Conservation (phyloP, 2,888 invertebrate species). For the Exephanes ischioxanthus region DNA sequence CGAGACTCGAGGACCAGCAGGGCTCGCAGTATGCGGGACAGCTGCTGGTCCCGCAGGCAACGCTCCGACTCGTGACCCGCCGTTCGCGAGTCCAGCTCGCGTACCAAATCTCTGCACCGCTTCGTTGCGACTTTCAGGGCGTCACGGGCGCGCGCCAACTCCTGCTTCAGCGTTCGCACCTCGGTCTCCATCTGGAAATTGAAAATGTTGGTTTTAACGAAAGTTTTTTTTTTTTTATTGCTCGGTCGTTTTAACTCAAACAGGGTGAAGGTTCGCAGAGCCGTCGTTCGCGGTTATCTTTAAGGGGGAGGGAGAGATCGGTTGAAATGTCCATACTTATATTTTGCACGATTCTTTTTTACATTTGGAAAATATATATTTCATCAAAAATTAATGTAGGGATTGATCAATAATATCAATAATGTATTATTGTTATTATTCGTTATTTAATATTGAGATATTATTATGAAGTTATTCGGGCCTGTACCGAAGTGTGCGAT, state of each 20-base stretch:
- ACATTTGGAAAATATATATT: background rate
- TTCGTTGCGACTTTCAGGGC: conserved; percentile 88
- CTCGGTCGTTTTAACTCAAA: background rate
- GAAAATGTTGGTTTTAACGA: background rate
- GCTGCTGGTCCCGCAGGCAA: conserved; percentile 89
- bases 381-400: background rate
- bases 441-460: too few species aligned
- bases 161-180: conserved; percentile 84
- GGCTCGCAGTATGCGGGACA: conserved; percentile 90
- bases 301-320: too few species aligned
- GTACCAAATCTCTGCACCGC: conserved; percentile 89
- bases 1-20: conserved; percentile 90
- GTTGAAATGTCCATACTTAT: background rate
- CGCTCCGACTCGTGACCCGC: conserved; percentile 86
- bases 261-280: background rate
- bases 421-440: too few species aligned
- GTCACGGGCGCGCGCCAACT: conserved; percentile 89
- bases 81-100: conserved; percentile 80
- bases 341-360: background rate
- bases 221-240: background rate
- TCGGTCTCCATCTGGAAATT: conserved; percentile 90
- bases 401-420: too few species aligned
- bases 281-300: background rate
- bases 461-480: background rate
- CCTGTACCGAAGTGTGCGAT: background rate